These are phyloP conservation scores for Grallaria varia DNA, from an alignment of 2,113 vertebrate genomes.

Conservation along the genomic window DNA sequence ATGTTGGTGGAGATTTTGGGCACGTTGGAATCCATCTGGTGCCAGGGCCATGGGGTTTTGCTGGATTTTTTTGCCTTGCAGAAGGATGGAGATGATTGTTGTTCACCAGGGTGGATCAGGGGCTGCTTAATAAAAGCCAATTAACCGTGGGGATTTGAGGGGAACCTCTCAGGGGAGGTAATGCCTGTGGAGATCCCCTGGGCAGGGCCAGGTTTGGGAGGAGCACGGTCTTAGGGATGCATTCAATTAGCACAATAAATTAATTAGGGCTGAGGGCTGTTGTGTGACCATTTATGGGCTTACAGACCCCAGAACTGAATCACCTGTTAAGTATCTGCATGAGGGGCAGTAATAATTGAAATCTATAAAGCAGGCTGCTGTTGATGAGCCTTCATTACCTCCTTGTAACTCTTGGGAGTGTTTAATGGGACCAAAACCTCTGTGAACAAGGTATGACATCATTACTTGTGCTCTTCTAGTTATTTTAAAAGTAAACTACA, in stretches of 20 bases:
- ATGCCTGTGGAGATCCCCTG: background rate
- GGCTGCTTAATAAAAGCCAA: background rate
- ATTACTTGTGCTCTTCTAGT: background rate
- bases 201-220: background rate
- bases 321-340: fast-evolving
- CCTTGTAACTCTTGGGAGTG: background rate
- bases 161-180: background rate
- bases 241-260: background rate
- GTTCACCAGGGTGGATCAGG: background rate
- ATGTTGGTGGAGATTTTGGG: background rate
- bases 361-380: background rate
- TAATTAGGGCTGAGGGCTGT: background rate
- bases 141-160: background rate
- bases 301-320: background rate
- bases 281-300: background rate
- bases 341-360: background rate
- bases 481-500: background rate
- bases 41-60: background rate
- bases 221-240: background rate
- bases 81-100: background rate
- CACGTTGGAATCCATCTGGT: background rate
- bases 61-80: background rate
- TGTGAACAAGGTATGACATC: background rate
- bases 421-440: background rate
- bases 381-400: background rate